Evolutionary conservation across 2,888 invertebrate genomes (phyloP).

Genomic region (Dasysyrphus tricinctus): DNA sequence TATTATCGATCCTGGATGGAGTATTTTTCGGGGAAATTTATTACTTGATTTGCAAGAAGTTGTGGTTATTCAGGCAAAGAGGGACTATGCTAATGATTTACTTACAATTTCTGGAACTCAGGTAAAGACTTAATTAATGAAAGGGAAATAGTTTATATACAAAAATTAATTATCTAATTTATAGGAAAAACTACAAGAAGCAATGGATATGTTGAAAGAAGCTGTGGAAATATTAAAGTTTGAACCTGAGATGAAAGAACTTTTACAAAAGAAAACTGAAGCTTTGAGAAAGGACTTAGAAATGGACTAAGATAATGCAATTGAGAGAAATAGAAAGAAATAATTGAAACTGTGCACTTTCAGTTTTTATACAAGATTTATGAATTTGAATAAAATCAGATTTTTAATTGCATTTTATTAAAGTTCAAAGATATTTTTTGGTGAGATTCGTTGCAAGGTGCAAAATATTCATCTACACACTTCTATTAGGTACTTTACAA

Average conservation of each 20-base stretch:
- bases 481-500: too few species aligned
- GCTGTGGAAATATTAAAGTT: conserved; percentile 86
- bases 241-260: conserved; percentile 86
- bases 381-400: not conserved
- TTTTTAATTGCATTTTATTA: not conserved
- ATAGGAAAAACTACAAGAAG: conserved; percentile 85
- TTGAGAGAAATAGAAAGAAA: not conserved
- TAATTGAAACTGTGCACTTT: not conserved
- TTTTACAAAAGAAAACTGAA: conserved; percentile 84
- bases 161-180: conserved; percentile 55
- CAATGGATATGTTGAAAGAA: conserved; percentile 86
- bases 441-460: too few species aligned
- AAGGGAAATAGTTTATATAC: not conserved
- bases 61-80: conserved; percentile 85
- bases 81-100: conserved; percentile 84
- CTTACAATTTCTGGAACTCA: conserved; percentile 85
- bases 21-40: conserved; percentile 87
- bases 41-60: conserved; percentile 88
- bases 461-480: too few species aligned
- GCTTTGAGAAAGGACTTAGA: conserved; percentile 82
- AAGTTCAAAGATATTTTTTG: not conserved
- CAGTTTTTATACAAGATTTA: conserved; percentile 7
- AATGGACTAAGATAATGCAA: conserved; percentile 69
- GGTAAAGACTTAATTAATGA: conserved; percentile 79
- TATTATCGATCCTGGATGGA: conserved; percentile 87